Conservation (phyloP, 2,888 invertebrate genomes). For the Agrochola lota region DNA sequence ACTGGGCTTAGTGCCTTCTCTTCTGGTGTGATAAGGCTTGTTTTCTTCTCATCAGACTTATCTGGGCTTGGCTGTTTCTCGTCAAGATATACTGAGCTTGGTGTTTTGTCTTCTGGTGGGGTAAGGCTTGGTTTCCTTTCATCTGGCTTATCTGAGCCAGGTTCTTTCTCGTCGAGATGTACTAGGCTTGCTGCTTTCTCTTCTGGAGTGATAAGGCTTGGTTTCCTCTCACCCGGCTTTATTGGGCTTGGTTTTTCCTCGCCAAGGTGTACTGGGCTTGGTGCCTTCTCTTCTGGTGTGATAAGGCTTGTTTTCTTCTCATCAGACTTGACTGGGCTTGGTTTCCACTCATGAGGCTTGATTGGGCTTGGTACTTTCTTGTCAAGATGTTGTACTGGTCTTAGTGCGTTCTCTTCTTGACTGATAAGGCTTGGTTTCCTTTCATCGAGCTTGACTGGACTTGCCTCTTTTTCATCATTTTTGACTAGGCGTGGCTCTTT, state of each 20-base stretch:
- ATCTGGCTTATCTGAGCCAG: not conserved
- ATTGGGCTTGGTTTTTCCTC: not conserved
- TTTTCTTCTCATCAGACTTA: not conserved
- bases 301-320: not conserved
- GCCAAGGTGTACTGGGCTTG: too few relatives aligned
- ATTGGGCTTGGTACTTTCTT: too few relatives aligned
- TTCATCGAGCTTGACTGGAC: not conserved
- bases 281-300: rapidly evolving
- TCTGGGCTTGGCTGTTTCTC: not conserved
- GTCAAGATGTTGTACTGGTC: too few relatives aligned
- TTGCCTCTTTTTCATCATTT: not conserved
- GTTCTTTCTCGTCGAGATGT: conserved; percentile 7
- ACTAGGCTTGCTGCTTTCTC: not conserved
- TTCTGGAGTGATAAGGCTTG: not conserved
- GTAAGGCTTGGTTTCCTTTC: too few relatives aligned
- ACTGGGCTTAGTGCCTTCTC: not conserved
- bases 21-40: not conserved
- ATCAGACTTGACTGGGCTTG: not conserved
- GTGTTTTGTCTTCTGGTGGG: too few relatives aligned
- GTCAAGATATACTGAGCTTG: not conserved
- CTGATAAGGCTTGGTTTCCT: too few relatives aligned
- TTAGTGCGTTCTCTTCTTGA: too few relatives aligned
- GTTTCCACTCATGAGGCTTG: too few relatives aligned
- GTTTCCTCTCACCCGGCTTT: rapidly evolving
- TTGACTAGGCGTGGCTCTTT: too few relatives aligned